Conservation (phyloP, 2,888 invertebrate species). For the Ptilodon capucinus region DNA sequence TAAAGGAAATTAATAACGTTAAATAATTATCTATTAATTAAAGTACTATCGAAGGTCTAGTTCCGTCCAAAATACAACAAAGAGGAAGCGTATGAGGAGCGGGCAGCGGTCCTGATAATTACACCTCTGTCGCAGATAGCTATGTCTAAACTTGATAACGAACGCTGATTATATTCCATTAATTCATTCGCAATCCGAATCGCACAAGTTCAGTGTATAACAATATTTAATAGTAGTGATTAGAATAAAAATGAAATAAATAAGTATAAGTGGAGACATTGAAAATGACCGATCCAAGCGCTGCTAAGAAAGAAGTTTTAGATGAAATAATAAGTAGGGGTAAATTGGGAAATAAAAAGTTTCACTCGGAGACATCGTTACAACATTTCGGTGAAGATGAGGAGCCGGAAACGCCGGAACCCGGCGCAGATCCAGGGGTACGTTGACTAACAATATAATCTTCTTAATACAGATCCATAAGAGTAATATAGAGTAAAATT, state of each 20-base stretch:
- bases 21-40: too few relatives aligned
- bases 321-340: conserved; percentile 61
- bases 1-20: too few relatives aligned
- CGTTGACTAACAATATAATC: conserved; percentile 22
- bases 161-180: conserved; percentile 54
- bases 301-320: conserved; percentile 47
- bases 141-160: conserved; percentile 55
- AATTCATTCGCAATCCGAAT: conserved; percentile 69
- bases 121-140: conserved; percentile 49
- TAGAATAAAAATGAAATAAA: conserved; percentile 7
- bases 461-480: neutral
- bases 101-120: conserved; percentile 43
- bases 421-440: conserved; percentile 61
- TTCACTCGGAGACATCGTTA: conserved; percentile 71
- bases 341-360: conserved; percentile 66
- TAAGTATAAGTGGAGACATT: conserved; percentile 2
- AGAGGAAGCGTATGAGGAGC: conserved; percentile 25
- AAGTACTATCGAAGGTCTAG: neutral
- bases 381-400: conserved; percentile 62
- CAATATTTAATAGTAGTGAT: conserved; percentile 21
- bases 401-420: conserved; percentile 32
- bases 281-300: conserved; percentile 49
- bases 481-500: too few relatives aligned
- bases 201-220: conserved; percentile 43
- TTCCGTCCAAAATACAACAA: conserved; percentile 4